Percentiles rank a stretch among this genome's conserved stretches.
phyloP scores from a whole-genome alignment of 1,140 invertebrate species.

The Dreissena polymorpha region DNA sequence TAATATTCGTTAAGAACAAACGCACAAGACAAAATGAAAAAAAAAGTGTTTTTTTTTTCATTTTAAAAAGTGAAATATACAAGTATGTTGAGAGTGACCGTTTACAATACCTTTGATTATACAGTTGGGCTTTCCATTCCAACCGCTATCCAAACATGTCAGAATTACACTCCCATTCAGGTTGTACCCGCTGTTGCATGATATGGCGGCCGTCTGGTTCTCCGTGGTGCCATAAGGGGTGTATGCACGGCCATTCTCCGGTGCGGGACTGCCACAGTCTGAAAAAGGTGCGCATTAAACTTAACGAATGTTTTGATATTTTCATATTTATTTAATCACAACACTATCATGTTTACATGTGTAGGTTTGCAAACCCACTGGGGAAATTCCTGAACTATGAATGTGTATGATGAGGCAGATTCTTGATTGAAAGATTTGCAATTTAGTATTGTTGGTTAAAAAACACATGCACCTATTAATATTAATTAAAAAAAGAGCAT shows the following conservation, averaged over 20 bases:
- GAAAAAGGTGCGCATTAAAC: neutral
- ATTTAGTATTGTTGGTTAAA: too few relatives aligned
- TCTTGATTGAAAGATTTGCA: too few relatives aligned
- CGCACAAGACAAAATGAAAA: neutral
- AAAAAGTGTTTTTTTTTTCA: neutral
- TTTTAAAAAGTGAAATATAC: neutral
- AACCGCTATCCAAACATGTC: slow-evolving; percentile 14
- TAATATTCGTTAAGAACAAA: neutral
- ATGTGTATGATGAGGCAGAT: too few relatives aligned
- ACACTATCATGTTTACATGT: too few relatives aligned
- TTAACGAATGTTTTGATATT: neutral
- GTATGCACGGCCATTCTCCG: neutral
- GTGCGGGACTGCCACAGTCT: slow-evolving; percentile 32
- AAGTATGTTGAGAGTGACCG: neutral
- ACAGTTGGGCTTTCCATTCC: slow-evolving; percentile 3
- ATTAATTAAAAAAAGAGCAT: too few relatives aligned
- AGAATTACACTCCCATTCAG: neutral
- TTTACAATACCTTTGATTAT: slow-evolving; percentile 11
- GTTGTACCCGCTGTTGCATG: slow-evolving; percentile 16
- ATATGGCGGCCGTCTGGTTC: slow-evolving; percentile 12
- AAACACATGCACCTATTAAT: too few relatives aligned
- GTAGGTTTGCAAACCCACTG: too few relatives aligned
- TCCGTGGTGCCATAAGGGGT: neutral
- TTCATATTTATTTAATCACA: neutral
- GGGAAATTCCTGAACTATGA: too few relatives aligned